Evolutionary conservation across 2,797 vertebrate species (phyloP), one percentile per base, ranked within the genome.

Genomic region (Melanotaenia boesemani): DNA sequence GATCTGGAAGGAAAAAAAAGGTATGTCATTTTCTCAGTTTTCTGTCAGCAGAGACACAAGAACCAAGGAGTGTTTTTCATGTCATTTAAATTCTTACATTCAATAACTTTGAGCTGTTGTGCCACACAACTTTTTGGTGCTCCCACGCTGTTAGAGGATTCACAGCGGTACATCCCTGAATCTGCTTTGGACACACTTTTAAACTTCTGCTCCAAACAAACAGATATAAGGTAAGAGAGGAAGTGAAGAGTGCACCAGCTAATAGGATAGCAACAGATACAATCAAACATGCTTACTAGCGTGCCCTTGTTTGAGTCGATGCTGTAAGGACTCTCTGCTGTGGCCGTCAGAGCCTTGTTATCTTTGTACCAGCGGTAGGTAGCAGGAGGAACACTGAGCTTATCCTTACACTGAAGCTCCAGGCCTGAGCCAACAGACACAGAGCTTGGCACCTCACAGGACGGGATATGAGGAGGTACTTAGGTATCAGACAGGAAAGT

Each of bases 281-380:
- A 48, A 12, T 26, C 1, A 26, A 32, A 60, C 48, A 46, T 4
- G 15, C 97, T 95, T 93, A 98, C 97, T 96, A 99, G 91, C 1
- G 93, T 95, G 84, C 97, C 97, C 59, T 96, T 95, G 83, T 91
- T 93, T 5, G 86, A 77, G 90, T 99, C 96, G 39, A 97, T 73
- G 70, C 89, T 96, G 84, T 96, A 98, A 1, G 94, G 90, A 30
- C 90, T 71, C 58, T 97, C 97, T 76, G 76, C 76, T 6, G 76
- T 60, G 20, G 77, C 77, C 1, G 67, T 80, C 81, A 99, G 90
- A 28, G 86, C 91, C 65, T 91, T 78, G 73, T 96, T 97, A 44
- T 98, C 95, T 90, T 97, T 98, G 94, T 96, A 99, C 97, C 98
- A 99, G 39, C 85, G 94, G 90, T 99, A 99, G 28, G 94, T 94